phyloP scores from a whole-genome alignment of 2,797 vertebrate species.

The Anisognathus igniventris region DNA sequence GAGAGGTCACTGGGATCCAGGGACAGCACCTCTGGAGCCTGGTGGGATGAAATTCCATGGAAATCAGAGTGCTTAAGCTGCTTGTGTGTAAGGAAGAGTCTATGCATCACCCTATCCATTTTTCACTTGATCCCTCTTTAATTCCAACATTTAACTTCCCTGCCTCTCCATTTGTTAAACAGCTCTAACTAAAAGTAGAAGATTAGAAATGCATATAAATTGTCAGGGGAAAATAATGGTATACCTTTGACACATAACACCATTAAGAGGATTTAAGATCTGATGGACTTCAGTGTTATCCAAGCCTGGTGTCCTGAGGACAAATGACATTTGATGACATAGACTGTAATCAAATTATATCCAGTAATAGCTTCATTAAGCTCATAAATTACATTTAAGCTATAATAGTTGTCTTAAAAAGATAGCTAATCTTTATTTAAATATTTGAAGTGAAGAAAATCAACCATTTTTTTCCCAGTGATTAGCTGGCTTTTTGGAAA shows the following conservation, averaged over 20 bases:
- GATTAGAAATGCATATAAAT: background rate
- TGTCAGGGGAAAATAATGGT: background rate
- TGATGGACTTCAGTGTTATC: background rate
- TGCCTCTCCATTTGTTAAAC: background rate
- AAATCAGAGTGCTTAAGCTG: background rate
- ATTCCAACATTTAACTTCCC: background rate
- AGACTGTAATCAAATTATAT: conserved; percentile 9
- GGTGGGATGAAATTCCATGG: background rate
- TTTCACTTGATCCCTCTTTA: background rate
- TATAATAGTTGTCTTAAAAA: background rate
- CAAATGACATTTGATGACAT: background rate
- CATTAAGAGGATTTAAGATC: background rate
- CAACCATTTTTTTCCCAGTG: background rate
- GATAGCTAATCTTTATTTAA: conserved; percentile 35
- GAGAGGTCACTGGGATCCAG: background rate
- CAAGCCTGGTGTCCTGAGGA: background rate
- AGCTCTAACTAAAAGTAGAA: background rate
- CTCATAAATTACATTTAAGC: background rate
- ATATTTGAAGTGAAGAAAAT: conserved; percentile 21
- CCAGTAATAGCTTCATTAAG: conserved; percentile 2
- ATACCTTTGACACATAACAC: background rate
- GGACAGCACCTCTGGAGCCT: background rate
- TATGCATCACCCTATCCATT: background rate
- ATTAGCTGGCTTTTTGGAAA: background rate
- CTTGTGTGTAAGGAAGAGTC: background rate